Evolutionary conservation across 2,888 invertebrate genomes (phyloP).

Genomic region (Tanytarsus gracilentus): DNA sequence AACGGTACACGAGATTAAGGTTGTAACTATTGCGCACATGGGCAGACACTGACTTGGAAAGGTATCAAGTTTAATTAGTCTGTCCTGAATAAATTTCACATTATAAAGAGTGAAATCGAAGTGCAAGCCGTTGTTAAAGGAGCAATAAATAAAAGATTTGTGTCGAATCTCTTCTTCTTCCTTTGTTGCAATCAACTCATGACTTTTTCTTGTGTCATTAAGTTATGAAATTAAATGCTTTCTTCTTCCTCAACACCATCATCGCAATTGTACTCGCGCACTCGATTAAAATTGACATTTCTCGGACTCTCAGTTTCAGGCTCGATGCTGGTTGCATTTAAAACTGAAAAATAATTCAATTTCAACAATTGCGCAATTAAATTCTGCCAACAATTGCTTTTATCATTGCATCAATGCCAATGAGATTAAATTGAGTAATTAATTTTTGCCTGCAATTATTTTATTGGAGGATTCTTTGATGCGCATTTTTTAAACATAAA

Average conservation of each 20-base stretch:
- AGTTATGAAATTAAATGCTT: conserved; percentile 17
- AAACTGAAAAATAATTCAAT: no score
- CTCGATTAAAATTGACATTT: conserved; percentile 23
- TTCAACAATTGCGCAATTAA: no score
- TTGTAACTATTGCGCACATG: conserved; percentile 26
- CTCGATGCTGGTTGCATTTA: no score
- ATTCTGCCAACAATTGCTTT: no score
- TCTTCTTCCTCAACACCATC: neutral
- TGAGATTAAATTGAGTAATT: no score
- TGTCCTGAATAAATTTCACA: conserved; percentile 25
- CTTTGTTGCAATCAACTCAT: neutral
- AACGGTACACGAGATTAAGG: conserved; percentile 27
- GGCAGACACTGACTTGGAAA: neutral
- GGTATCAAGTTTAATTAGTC: conserved; percentile 23
- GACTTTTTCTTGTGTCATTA: conserved; percentile 11
- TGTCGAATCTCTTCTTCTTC: neutral
- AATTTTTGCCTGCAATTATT: no score
- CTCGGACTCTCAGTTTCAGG: neutral
- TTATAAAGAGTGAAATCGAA: neutral
- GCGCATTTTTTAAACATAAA: neutral
- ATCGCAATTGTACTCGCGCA: no score
- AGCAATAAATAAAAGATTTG: conserved; percentile 10
- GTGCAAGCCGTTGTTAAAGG: neutral
- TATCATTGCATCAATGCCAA: no score
- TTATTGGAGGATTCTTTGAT: neutral